A percentile compares a stretch with the other conserved stretches of the same genome.
Conservation (phyloP, 2,888 invertebrate species). For the Anaspis maculata region DNA sequence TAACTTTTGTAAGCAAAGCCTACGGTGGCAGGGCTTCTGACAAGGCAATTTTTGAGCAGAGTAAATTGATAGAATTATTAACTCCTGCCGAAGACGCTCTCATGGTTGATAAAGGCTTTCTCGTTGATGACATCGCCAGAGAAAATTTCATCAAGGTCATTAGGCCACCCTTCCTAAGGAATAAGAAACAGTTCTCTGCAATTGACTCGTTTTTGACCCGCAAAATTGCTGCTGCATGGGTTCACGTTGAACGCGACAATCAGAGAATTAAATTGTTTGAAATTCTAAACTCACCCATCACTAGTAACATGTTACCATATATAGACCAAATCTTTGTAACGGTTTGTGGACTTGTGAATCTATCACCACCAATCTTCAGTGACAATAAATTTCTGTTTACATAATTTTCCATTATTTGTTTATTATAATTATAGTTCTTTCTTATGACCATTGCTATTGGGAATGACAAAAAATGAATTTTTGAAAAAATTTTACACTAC, state of each 20-base stretch:
- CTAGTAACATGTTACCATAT: constrained; percentile 4
- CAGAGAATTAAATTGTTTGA: constrained; percentile 14
- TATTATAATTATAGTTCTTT: no score
- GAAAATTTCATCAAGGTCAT: constrained; percentile 8
- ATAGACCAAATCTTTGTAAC: constrained; percentile 3
- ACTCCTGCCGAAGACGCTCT: constrained; percentile 15
- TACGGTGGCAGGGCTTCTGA: constrained; percentile 20
- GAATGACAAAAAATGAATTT: no score
- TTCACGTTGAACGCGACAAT: constrained; percentile 16
- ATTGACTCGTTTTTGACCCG: constrained; percentile 10
- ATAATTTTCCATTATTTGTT: no score
- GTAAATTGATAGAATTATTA: constrained; percentile 14
- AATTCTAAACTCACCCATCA: constrained; percentile 8
- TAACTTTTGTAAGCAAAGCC: constrained; percentile 18
- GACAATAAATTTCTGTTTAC: background rate
- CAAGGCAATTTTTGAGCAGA: constrained; percentile 18
- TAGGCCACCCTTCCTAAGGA: constrained; percentile 14
- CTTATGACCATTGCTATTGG: no score
- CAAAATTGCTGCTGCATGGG: constrained; percentile 16
- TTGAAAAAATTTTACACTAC: no score
- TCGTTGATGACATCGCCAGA: constrained; percentile 20
- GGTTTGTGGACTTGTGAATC: background rate
- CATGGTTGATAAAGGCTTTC: constrained; percentile 26
- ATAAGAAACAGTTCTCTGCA: constrained; percentile 12
- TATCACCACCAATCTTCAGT: background rate